These are phyloP conservation scores for Aphidius gifuensis DNA, from an alignment of 1,140 invertebrate species.

Conservation along the genomic window DNA sequence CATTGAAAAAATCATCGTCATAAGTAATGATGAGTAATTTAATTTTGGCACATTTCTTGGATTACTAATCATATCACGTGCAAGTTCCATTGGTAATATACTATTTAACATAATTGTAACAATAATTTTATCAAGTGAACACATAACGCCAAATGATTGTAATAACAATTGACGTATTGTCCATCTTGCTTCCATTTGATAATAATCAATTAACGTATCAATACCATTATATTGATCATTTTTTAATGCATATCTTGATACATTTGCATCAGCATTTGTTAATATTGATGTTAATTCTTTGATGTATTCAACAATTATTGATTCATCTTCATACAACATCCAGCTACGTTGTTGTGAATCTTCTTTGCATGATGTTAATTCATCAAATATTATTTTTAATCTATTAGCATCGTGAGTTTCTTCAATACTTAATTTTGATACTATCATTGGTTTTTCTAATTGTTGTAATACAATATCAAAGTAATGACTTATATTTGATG, in stretches of 20 bases:
- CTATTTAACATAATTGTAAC: conserved; percentile 80
- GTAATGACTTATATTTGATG: conserved; percentile 59
- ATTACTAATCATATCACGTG: conserved; percentile 74
- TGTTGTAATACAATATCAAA: conserved; percentile 58
- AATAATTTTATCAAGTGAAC: conserved; percentile 74
- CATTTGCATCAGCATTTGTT: conserved; percentile 81
- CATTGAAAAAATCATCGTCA: conserved; percentile 84
- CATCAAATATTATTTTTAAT: conserved; percentile 74
- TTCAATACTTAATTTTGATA: conserved; percentile 61
- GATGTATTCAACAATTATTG: conserved; percentile 78
- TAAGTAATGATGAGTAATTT: conserved; percentile 71
- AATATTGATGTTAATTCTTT: conserved; percentile 82
- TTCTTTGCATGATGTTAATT: conserved; percentile 83
- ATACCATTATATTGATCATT: conserved; percentile 74
- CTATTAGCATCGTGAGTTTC: conserved; percentile 75
- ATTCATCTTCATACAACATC: conserved; percentile 90
- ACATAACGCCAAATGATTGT: conserved; percentile 83
- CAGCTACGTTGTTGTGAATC: conserved; percentile 91
- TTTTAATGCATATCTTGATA: conserved; percentile 73
- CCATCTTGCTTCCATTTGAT: conserved; percentile 89
- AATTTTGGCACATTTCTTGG: conserved; percentile 67
- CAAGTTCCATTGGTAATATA: conserved; percentile 82
- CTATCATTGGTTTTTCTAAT: conserved; percentile 59
- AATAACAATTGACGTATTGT: conserved; percentile 76
- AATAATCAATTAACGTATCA: conserved; percentile 78